Conservation (phyloP, 1,140 invertebrate species). For the Drosophila virilis region DNA sequence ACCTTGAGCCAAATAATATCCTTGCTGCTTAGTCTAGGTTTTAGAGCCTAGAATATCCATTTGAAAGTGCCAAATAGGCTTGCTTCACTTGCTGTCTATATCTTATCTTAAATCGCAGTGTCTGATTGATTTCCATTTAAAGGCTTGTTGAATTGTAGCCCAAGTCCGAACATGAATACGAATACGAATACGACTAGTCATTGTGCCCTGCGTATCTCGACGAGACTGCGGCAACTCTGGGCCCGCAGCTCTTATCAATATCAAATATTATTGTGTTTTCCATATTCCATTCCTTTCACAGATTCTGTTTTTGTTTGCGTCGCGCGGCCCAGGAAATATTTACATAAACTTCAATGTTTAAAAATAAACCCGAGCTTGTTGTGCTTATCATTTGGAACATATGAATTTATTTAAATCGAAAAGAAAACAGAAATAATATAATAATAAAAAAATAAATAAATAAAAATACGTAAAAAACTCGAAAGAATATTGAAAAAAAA, state of each 20-base stretch:
- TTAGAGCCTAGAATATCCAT: no score
- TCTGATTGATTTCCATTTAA: no score
- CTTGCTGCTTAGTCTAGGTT: no score
- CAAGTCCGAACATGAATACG: no score
- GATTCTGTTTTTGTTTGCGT: conserved; percentile 69
- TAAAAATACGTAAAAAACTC: no score
- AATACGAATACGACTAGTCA: no score
- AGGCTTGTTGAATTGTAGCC: no score
- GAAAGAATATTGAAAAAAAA: not conserved
- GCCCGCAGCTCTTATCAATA: conserved; percentile 55
- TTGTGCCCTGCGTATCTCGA: not conserved
- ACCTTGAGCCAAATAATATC: no score
- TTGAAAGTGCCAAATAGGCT: no score
- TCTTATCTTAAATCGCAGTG: no score
- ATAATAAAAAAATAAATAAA: no score
- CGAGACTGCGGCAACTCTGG: conserved; percentile 3
- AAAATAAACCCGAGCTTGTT: conserved; percentile 65
- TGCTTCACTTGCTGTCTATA: no score
- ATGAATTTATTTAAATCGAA: conserved; percentile 58
- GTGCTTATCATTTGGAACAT: conserved; percentile 75
- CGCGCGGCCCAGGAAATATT: conserved; percentile 75
- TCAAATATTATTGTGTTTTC: conserved; percentile 77
- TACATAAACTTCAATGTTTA: conserved; percentile 82
- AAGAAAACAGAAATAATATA: conserved; percentile 19
- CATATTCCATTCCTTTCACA: conserved; percentile 26